These are phyloP conservation scores for Phortica magna DNA, from an alignment of 2,888 invertebrate species.

Conservation along the genomic window DNA sequence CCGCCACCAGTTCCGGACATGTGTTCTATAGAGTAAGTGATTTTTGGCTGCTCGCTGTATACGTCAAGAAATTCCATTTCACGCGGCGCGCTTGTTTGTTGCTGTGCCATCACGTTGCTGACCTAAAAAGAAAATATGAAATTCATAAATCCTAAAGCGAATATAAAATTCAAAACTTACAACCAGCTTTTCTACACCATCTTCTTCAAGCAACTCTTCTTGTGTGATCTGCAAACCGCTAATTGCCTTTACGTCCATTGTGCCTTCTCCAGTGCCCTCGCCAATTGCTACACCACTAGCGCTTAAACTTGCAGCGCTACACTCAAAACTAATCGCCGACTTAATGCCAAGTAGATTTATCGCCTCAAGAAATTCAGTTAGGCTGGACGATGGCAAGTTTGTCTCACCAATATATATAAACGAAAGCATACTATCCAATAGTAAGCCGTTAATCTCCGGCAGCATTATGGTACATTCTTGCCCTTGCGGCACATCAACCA, in stretches of 20 bases:
- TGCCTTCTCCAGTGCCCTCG: slow-evolving; percentile 17
- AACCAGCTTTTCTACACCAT: slow-evolving; percentile 48
- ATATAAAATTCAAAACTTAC: slow-evolving; percentile 44
- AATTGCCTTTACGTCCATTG: slow-evolving; percentile 50
- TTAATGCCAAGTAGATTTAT: slow-evolving; percentile 76
- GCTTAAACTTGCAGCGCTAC: slow-evolving; percentile 57
- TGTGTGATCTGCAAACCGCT: slow-evolving; percentile 66
- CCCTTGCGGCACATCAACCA: slow-evolving; percentile 71
- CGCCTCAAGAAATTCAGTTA: slow-evolving; percentile 76
- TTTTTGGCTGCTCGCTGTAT: slow-evolving; percentile 75
- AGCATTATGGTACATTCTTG: slow-evolving; percentile 75
- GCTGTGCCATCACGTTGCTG: slow-evolving; percentile 44
- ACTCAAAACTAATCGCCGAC: slow-evolving; percentile 77
- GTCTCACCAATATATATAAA: slow-evolving; percentile 77
- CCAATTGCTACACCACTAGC: slow-evolving; percentile 41
- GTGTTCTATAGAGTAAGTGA: slow-evolving; percentile 76
- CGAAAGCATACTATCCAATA: slow-evolving; percentile 74
- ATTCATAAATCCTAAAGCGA: slow-evolving; percentile 36
- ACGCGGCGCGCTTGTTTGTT: slow-evolving; percentile 49
- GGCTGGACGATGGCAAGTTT: slow-evolving; percentile 69
- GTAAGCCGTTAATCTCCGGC: slow-evolving; percentile 74
- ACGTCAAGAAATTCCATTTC: slow-evolving; percentile 75
- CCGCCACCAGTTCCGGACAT: slow-evolving; percentile 69
- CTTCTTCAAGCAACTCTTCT: slow-evolving; percentile 69
- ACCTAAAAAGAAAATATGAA: slow-evolving; percentile 42